A percentile compares a stretch with the other conserved stretches of the same genome.
Conservation (phyloP, 2,888 invertebrate genomes). For the Hetaerina titia region DNA sequence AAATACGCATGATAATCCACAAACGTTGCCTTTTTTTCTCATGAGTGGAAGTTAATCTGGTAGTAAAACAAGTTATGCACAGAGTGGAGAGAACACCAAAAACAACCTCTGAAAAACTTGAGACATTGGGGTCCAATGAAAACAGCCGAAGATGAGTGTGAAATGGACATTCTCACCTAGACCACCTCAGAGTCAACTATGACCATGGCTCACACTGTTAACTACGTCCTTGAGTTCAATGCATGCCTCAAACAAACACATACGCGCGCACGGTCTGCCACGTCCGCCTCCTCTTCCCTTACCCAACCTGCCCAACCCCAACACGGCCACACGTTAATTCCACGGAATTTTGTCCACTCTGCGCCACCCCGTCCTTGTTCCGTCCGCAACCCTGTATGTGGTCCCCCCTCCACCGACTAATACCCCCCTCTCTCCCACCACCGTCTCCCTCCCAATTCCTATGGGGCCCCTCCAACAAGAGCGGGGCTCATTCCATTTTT, state of each 20-base stretch:
- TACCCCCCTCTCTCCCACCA: no score
- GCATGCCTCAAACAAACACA: neutral
- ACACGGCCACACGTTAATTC: neutral
- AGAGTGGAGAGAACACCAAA: neutral
- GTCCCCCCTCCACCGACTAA: no score
- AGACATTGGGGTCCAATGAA: neutral
- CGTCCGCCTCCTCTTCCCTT: neutral
- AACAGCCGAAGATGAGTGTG: neutral
- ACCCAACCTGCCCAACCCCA: neutral
- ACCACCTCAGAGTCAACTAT: neutral
- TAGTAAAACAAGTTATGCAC: neutral
- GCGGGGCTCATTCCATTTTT: conserved; percentile 47
- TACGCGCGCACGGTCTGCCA: neutral
- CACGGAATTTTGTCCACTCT: neutral
- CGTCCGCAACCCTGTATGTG: neutral
- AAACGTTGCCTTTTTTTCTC: neutral
- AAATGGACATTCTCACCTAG: neutral
- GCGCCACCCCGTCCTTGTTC: no score
- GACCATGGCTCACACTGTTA: conserved; percentile 6
- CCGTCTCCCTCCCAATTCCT: neutral
- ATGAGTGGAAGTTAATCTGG: neutral
- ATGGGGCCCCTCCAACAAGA: neutral
- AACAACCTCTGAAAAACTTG: neutral
- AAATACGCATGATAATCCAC: no score
- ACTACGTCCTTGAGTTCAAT: neutral